These are phyloP conservation scores for Crocidura indochinensis DNA, from an alignment of 2,797 vertebrate species.

Conservation along the genomic window DNA sequence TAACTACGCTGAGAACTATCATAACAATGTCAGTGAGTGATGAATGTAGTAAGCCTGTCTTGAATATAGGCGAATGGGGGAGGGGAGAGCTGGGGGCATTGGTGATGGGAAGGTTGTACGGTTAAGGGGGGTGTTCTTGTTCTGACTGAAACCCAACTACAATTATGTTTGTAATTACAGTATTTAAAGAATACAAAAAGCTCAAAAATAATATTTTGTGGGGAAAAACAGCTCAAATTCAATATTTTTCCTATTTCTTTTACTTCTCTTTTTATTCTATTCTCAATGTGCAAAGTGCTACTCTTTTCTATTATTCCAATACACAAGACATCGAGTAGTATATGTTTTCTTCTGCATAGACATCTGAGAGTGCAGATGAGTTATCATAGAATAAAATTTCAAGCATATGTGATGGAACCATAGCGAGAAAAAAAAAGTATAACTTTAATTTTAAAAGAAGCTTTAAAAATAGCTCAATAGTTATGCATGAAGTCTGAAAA, in stretches of 20 bases:
- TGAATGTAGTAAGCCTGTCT: no score
- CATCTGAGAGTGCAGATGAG: conserved; percentile 77
- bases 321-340: conserved; percentile 57
- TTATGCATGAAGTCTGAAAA: conserved; percentile 73
- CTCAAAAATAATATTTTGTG: not conserved
- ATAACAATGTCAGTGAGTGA: no score
- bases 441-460: conserved; percentile 76
- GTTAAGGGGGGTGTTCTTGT: no score
- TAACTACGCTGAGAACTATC: no score
- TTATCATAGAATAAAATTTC: conserved; percentile 74
- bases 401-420: conserved; percentile 59
- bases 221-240: not conserved
- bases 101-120: no score
- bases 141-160: no score
- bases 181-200: no score
- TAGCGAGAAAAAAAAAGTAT: conserved; percentile 45
- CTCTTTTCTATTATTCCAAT: conserved; percentile 64
- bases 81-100: no score
- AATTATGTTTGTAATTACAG: no score
- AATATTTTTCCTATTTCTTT: conserved; percentile 45
- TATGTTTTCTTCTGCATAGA: conserved; percentile 70
- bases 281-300: conserved; percentile 35
- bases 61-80: no score
- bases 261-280: conserved; percentile 1
- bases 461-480: conserved; percentile 76